Percentiles rank a stretch among this genome's conserved stretches.
These are phyloP conservation scores for Strongylocentrotus purpuratus DNA, from an alignment of 35 echinoderm and acorn worm species.

Conservation along the genomic window DNA sequence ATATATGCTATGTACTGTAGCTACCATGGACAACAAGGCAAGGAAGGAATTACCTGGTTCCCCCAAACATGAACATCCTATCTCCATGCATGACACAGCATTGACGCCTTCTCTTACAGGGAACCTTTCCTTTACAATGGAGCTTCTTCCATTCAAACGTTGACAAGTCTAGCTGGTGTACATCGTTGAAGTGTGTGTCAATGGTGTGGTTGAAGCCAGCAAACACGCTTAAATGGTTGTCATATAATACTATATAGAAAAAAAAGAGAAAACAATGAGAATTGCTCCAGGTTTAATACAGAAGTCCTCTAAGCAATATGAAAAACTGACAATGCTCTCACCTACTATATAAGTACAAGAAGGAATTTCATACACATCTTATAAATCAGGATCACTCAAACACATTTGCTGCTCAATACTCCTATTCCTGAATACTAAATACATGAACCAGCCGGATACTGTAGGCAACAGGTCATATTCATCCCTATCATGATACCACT, in stretches of 20 bases:
- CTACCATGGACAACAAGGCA: too few species aligned
- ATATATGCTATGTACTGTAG: too few species aligned
- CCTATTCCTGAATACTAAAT: too few species aligned
- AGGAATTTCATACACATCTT: too few species aligned
- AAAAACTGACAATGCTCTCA: too few species aligned
- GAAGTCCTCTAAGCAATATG: neutral
- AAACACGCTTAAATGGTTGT: conserved; percentile 79
- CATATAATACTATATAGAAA: conserved; percentile 67
- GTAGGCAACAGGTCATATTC: too few species aligned
- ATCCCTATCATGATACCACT: too few species aligned
- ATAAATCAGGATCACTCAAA: too few species aligned
- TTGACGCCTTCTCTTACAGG: conserved; percentile 75
- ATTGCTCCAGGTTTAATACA: neutral
- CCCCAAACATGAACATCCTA: conserved; percentile 90
- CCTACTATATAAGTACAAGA: too few species aligned
- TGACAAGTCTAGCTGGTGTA: conserved; percentile 82
- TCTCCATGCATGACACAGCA: conserved; percentile 82
- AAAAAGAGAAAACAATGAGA: neutral
- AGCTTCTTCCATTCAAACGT: conserved; percentile 86
- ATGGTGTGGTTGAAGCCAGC: conserved; percentile 90
- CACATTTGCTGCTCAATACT: too few species aligned
- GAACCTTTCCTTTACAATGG: conserved; percentile 56
- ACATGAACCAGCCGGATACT: too few species aligned
- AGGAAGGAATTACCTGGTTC: conserved; percentile 77
- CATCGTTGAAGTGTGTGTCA: conserved; percentile 83